Conservation (phyloP, 2,888 invertebrate genomes). For the Geophilus truncorum region DNA sequence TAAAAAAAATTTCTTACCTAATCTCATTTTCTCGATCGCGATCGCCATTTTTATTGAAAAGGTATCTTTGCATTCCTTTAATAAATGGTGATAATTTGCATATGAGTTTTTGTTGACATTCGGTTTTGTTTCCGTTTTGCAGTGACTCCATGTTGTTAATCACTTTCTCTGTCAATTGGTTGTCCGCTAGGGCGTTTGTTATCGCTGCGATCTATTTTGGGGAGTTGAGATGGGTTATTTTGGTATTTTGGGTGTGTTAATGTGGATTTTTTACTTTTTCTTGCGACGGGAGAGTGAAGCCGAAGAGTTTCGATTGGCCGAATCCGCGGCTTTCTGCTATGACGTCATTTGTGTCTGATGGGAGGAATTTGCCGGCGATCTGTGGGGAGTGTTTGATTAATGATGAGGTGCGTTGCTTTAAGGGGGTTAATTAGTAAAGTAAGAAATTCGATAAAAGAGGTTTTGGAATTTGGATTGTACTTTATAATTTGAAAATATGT, state of each 20-base stretch:
- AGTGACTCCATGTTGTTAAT: neutral
- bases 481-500: too few relatives aligned
- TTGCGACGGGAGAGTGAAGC: neutral
- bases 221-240: too few relatives aligned
- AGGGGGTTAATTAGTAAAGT: too few relatives aligned
- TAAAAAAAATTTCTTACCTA: neutral
- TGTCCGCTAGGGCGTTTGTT: neutral
- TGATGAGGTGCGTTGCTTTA: too few relatives aligned
- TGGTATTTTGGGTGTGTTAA: too few relatives aligned
- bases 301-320: neutral
- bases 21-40: neutral
- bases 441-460: too few relatives aligned
- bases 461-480: too few relatives aligned
- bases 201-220: neutral
- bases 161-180: neutral
- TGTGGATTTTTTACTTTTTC: too few relatives aligned
- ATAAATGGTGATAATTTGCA: neutral
- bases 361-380: neutral
- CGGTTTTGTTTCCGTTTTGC: neutral
- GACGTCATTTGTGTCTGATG: neutral
- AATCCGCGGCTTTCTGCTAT: neutral
- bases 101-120: neutral
- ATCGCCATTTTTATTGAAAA: neutral
- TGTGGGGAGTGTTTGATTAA: too few relatives aligned
- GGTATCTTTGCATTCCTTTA: neutral